phyloP scores from a whole-genome alignment of 2,113 vertebrate species.

The Zosterops lateralis region DNA sequence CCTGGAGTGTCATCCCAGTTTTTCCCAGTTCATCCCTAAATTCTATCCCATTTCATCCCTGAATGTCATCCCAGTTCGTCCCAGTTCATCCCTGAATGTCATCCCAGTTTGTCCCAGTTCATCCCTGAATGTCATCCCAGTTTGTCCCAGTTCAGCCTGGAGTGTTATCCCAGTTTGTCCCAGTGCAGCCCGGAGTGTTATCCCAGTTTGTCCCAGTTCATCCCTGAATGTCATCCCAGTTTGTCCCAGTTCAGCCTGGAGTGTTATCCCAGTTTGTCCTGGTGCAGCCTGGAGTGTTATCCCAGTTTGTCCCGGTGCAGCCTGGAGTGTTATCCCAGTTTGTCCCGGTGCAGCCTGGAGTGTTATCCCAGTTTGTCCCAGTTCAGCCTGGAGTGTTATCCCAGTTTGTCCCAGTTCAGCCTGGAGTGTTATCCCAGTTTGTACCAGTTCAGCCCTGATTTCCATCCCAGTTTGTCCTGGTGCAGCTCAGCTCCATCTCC shows the following conservation, averaged over 20 bases:
- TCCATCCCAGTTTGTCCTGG: background rate
- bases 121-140: background rate
- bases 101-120: background rate
- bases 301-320: background rate
- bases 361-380: background rate
- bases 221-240: background rate
- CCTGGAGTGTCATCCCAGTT: too few relatives aligned
- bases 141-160: fast-evolving
- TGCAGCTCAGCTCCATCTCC: background rate
- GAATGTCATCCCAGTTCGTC: background rate
- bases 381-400: background rate
- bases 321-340: background rate
- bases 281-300: fast-evolving
- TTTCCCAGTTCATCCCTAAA: fast-evolving
- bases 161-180: background rate
- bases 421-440: background rate
- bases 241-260: background rate
- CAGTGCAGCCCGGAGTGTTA: too few relatives aligned
- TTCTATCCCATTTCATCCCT: background rate
- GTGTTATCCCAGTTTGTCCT: background rate
- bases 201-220: background rate
- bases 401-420: background rate
- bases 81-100: background rate
- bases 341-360: too few relatives aligned
- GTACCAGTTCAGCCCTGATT: fast-evolving